Conservation (phyloP, 1,140 invertebrate genomes). For the Rhopalosiphum maidis region DNA sequence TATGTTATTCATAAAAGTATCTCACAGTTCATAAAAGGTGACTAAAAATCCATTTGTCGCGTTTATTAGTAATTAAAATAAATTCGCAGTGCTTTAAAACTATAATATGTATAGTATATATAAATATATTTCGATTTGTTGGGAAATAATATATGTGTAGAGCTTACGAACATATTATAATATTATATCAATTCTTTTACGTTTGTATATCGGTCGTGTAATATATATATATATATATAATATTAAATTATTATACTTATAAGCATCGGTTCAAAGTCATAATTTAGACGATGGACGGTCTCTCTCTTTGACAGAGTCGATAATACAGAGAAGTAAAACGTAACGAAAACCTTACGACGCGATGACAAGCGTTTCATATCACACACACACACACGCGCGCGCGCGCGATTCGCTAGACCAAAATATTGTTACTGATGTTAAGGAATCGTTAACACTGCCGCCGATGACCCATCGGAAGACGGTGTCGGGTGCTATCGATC, state of each 20-base stretch:
- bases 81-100: neutral
- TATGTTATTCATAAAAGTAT: too few relatives aligned
- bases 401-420: neutral
- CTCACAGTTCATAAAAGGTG: too few relatives aligned
- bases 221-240: neutral
- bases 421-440: neutral
- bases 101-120: too few relatives aligned
- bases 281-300: neutral
- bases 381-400: too few relatives aligned
- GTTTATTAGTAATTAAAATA: neutral
- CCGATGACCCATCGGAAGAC: constrained; percentile 1
- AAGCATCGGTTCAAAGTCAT: neutral
- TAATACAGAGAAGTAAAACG: neutral
- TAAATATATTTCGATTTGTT: too few relatives aligned
- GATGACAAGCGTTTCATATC: neutral
- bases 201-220: too few relatives aligned
- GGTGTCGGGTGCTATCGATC: neutral
- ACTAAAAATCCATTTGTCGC: neutral
- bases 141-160: too few relatives aligned
- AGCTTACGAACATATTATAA: too few relatives aligned
- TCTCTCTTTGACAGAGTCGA: neutral
- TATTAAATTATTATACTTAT: too few relatives aligned
- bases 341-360: neutral
- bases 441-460: neutral
- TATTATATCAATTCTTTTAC: too few relatives aligned